Conservation (phyloP, 2,113 vertebrate species). For the Myanophis thanlyinensis region DNA sequence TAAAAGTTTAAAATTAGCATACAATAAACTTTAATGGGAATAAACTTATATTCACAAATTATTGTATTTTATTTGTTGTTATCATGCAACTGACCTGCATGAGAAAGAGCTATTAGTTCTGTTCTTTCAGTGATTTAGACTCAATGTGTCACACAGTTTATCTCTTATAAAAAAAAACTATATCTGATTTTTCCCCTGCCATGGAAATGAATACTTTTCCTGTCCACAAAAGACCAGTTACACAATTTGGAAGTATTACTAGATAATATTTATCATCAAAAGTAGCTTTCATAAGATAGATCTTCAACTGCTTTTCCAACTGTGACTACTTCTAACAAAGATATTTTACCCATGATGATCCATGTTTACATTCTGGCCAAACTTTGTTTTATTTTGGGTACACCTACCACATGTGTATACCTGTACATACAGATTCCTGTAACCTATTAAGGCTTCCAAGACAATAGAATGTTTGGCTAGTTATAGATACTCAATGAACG, state of each 20-base stretch:
- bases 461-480: not conserved
- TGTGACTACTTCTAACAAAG: not conserved
- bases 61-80: not conserved
- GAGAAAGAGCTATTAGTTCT: not conserved
- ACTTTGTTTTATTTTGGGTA: not conserved
- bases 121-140: not conserved
- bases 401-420: not conserved
- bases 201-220: not conserved
- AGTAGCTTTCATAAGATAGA: not conserved
- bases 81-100: not conserved
- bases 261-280: not conserved
- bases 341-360: not conserved
- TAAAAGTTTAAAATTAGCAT: not conserved
- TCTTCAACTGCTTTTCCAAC: not conserved
- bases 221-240: not conserved
- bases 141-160: not conserved
- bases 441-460: not conserved
- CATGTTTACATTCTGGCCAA: not conserved
- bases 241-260: not conserved
- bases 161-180: not conserved
- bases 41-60: not conserved
- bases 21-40: not conserved
- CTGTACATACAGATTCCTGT: not conserved
- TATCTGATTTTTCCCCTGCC: not conserved
- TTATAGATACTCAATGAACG: not conserved